Base-by-base conservation (phyloP, 2,113 vertebrate species). In the Tetrao urogallus region DNA sequence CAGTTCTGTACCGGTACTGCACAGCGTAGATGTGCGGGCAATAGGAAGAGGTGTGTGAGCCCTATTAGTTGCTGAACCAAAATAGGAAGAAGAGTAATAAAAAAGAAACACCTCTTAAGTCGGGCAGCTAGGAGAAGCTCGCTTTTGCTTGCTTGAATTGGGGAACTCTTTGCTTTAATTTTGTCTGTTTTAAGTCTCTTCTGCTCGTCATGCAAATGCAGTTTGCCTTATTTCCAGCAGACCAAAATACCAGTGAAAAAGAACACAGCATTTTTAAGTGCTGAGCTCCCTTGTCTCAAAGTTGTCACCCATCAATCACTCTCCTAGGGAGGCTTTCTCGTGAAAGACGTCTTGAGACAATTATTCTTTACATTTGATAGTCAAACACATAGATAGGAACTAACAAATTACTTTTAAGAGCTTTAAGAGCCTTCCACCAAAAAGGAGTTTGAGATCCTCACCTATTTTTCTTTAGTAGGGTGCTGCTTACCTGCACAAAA, bases 131-230 rank as follows among this genome's bases (percentile, higher is more conserved):
- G 56, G 72, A 45, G 38, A 34, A 34, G 76, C 22, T 65, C 81
- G 64, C 45, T 38, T 6, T 93, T 72, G 40, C 42, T 73, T 1
- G 0, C 56, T 58, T 21, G 34, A 88, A 81, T 54, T 75, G 38
- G 72, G n/a, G 60, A 74, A 28, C 20, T 25, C n/a, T 74, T 27
- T 43, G 67, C 40, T 82, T 67, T 73, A 72, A 48, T 83, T 92
- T 92, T 80, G 30, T 42, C 69, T 52, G 36, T 28, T 88, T 71
- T 21, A 96, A 92, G 91, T 96, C 54, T 90, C 84, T 80, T 92
- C 81, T 87, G 92, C 86, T 97, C 82, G 78, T 94, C 95, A 66
- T 89, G 94, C 97, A 96, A 97, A 97, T 54, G 43, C 25, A 74
- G 56, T 78, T 94, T 86, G 78, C 52, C 22, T 86, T 93, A 36